Percentiles rank a stretch among this genome's conserved stretches.
phyloP scores from a whole-genome alignment of 2,888 invertebrate genomes.

The Nephrotoma flavescens region DNA sequence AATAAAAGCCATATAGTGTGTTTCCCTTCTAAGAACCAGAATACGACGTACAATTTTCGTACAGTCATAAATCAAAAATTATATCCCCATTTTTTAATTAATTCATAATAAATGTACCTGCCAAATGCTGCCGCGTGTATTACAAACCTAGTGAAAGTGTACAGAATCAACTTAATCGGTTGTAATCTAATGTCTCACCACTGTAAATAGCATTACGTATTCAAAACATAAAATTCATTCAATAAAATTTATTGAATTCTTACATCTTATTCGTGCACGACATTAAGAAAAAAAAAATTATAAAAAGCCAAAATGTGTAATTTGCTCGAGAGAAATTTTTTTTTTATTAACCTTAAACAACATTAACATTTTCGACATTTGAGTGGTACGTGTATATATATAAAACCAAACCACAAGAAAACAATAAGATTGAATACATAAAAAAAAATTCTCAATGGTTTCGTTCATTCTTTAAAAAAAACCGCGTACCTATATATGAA shows the following conservation, averaged over 20 bases:
- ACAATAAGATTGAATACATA: background rate
- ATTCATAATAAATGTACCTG: background rate
- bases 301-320: background rate
- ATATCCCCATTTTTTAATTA: background rate
- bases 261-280: background rate
- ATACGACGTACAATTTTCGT: background rate
- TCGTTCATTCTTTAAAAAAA: background rate
- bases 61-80: background rate
- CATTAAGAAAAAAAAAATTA: background rate
- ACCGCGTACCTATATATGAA: background rate
- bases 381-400: background rate
- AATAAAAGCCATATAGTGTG: background rate
- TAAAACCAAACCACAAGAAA: background rate
- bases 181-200: background rate
- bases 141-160: background rate
- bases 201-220: background rate
- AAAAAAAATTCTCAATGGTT: background rate
- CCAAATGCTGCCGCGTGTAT: background rate
- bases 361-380: background rate
- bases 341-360: background rate
- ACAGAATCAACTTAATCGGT: background rate
- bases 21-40: background rate
- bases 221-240: background rate
- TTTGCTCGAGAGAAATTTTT: background rate
- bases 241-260: background rate